Evolutionary conservation across 92 coral and sea anemone species (phyloP), one percentile per base, ranked within the genome.

Genomic region (Heliopora coerulea): DNA sequence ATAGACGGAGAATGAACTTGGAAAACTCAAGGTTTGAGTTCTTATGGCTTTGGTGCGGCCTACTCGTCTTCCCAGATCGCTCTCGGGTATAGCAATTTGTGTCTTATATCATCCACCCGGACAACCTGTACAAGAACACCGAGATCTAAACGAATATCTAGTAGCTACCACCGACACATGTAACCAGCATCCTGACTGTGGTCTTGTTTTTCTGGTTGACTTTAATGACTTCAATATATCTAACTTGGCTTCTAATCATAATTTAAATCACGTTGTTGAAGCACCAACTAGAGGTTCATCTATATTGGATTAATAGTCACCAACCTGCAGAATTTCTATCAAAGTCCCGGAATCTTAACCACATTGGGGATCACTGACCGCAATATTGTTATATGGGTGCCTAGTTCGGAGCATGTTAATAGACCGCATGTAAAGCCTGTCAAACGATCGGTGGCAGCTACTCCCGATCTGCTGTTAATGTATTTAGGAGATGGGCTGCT

Each of bases 401-500:
- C 63, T 37, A 37, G 18, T 41, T 8, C 18, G 24, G 44, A 17
- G 7, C 23, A 4, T 8, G 1, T 21, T 8, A n/a, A n/a, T n/a
- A n/a, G 14, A 2, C 29, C 17, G n/a, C 1, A 24, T 1, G 13
- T 24, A 18, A 33, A 1, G 5, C 24, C 21, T 30, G 46, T n/a
- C 8, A 61, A 64, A n/a, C 50, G 25, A 7, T 13, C 23, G 17
- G 57, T 66, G 18, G 75, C 14, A 42, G 82, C 37, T 78, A 19
- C 26, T 29, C 75, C 17, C 54, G 34, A 17, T 52, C 74, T 6
- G 33, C 42, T 29, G 18, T 56, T 64, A 48, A 65, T 1, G 66
- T 31, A 13, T 78, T 78, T 25, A 75, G 68, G 27, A 34, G 82
- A 28, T 78, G 75, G 82, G 21, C 49, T 26, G 34, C n/a, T 11